Evolutionary conservation across 2,113 vertebrate species (phyloP), one percentile per base, ranked within the genome.

Genomic region (Aegithalos caudatus): DNA sequence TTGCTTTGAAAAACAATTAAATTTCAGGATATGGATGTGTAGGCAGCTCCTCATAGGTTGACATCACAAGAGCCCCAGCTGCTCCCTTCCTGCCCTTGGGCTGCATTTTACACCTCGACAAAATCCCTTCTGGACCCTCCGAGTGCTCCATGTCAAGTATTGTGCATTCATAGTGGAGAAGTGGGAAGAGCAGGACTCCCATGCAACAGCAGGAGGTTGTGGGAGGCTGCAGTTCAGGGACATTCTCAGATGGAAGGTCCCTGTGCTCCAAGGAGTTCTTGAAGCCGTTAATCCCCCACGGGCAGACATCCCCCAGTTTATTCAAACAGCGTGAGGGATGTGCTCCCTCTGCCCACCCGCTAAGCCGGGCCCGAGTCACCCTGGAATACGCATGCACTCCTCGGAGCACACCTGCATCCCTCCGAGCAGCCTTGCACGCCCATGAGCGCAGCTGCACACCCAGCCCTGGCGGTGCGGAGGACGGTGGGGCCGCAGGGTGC

Each of bases 321-420:
- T 29, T 40, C 53, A 14, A n/a, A 23, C 5, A 48, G 40, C 5
- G 3, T 76, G 23, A 82, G 10, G 29, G 40, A 44, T 22, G 23
- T 0, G 1, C 33, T 54, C 28, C 29, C 40, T 33, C 54, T 31
- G 27, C 72, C 77, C 48, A 5, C 38, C 35, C 0, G 0, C 38
- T 53, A 35, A 35, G 5, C 14, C 73, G 22, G 10, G 14, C 0
- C 19, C 12, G n/a, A 38, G 35, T 3, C n/a, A 42, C 42, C 45
- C n/a, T 29, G 64, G 44, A 15, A 44, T 3, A 12, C 0, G 5
- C 10, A 5, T 0, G 24, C 11, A 13, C 6, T 0, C 42, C 66
- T 22, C 0, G 11, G 38, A 64, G 56, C 76, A 48, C 93, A 42
- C 35, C 72, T 67, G 81, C 87, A 67, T 2, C 8, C 51, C 48